Evolutionary conservation across 35 echinoderm and acorn worm genomes (phyloP).

Genomic region (Anneissia japonica): DNA sequence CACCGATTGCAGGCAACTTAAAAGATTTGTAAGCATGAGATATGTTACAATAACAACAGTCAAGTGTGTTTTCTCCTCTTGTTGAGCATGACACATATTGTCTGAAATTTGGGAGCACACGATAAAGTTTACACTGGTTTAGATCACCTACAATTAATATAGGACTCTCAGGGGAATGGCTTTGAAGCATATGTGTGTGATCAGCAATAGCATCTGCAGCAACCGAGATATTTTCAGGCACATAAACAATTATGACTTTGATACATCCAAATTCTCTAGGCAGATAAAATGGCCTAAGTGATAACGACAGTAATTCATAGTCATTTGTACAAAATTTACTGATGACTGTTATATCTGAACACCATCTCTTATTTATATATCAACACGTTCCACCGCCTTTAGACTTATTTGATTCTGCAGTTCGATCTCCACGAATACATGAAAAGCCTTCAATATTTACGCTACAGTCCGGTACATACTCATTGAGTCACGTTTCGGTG

Average conservation of each 20-base stretch:
- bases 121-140: constrained; percentile 21
- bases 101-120: no score
- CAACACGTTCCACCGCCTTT: constrained; percentile 39
- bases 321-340: constrained; percentile 34
- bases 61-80: no score
- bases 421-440: constrained; percentile 30
- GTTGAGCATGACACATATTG: no score
- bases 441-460: constrained; percentile 15
- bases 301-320: constrained; percentile 47
- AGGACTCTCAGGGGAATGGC: constrained; percentile 3
- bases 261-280: constrained; percentile 52
- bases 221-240: constrained; percentile 16
- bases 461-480: constrained; percentile 14
- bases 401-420: constrained; percentile 29
- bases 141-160: constrained; percentile 26
- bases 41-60: no score
- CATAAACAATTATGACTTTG: constrained; percentile 43
- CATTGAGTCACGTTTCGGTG: constrained; percentile 53
- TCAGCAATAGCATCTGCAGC: constrained; percentile 28
- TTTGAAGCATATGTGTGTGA: constrained; percentile 14
- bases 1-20: no score
- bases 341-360: constrained; percentile 11
- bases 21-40: no score
- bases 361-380: constrained; percentile 54
- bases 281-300: constrained; percentile 50